These are phyloP conservation scores for Lepisosteus oculatus DNA, from an alignment of 2,113 vertebrate genomes.

Conservation along the genomic window DNA sequence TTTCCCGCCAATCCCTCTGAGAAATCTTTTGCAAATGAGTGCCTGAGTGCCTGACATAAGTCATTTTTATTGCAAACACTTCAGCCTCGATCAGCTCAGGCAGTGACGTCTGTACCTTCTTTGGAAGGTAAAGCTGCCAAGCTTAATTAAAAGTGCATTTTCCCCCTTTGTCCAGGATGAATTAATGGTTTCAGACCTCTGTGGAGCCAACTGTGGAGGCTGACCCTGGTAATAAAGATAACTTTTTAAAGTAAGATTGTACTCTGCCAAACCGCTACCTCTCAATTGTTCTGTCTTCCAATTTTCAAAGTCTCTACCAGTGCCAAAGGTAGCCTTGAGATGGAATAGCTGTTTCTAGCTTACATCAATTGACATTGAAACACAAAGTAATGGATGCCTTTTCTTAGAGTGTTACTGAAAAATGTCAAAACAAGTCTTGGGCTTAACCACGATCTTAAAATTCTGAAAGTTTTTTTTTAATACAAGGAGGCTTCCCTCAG, in stretches of 20 bases:
- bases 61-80: conserved; percentile 56
- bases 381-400: too few species aligned
- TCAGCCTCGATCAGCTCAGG: conserved; percentile 37
- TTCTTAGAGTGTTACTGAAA: too few species aligned
- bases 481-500: too few species aligned
- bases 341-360: too few species aligned
- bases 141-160: conserved; percentile 65
- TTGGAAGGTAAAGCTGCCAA: conserved; percentile 59
- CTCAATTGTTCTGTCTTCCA: too few species aligned
- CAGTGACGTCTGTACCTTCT: conserved; percentile 44
- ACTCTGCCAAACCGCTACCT: not conserved
- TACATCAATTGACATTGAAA: too few species aligned
- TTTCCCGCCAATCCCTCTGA: conserved; percentile 35
- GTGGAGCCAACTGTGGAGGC: conserved; percentile 35
- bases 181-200: conserved; percentile 47
- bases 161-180: conserved; percentile 39
- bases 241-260: too few species aligned
- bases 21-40: conserved; percentile 42
- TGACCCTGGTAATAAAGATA: conserved; percentile 35
- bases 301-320: not conserved
- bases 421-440: too few species aligned
- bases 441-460: too few species aligned
- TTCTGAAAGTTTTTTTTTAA: too few species aligned
- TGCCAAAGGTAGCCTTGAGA: not conserved
- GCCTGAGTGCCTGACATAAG: conserved; percentile 41